Evolutionary conservation across 2,113 vertebrate species (phyloP).

Genomic region (Diphyllodes magnificus): DNA sequence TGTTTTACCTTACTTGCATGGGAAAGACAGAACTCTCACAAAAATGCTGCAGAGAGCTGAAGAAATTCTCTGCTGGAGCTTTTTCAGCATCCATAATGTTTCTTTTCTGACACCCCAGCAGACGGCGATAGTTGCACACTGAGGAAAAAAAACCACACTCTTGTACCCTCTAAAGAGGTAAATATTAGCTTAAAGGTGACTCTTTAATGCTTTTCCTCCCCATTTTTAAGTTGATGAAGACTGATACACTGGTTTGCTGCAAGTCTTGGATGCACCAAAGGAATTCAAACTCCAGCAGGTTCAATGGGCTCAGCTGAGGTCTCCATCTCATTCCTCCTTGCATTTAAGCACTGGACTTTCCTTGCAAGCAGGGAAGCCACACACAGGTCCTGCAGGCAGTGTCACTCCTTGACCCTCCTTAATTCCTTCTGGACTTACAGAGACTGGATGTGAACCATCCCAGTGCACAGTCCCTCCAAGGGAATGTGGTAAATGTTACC

Average conservation of each 20-base stretch:
- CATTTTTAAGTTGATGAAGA: neutral
- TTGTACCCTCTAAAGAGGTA: neutral
- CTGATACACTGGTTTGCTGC: neutral
- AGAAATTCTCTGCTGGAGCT: too few species aligned
- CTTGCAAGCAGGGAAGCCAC: neutral
- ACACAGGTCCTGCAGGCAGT: neutral
- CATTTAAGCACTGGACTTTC: neutral
- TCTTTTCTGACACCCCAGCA: neutral
- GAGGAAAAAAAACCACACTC: neutral
- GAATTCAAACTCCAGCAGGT: neutral
- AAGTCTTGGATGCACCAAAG: neutral
- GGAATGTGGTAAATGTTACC: neutral
- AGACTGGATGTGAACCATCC: neutral
- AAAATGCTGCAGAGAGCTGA: too few species aligned
- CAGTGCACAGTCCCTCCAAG: neutral
- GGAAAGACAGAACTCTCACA: too few species aligned
- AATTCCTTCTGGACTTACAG: neutral
- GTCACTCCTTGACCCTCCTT: neutral
- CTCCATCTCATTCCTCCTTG: neutral
- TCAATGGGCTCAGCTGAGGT: neutral
- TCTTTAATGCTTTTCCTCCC: rapidly evolving
- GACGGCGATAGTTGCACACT: neutral
- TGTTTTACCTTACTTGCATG: too few species aligned
- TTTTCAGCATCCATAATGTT: neutral
- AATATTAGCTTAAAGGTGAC: neutral